Base-by-base conservation (phyloP, 2,113 vertebrate genomes). In the Macrotus californicus region DNA sequence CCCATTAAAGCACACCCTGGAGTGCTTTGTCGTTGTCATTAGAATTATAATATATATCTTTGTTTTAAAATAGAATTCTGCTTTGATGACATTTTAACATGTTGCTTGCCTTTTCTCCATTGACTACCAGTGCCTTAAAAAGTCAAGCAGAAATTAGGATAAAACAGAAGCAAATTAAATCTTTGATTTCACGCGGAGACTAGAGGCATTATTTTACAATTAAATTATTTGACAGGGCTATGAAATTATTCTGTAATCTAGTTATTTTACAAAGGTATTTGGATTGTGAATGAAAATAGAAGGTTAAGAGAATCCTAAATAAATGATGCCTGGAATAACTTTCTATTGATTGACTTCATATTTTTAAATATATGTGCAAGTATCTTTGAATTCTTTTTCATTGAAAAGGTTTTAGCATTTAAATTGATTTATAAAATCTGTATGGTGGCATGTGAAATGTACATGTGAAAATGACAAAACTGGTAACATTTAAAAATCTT, bases 1-100 rank as follows among this genome's bases (percentile, higher is more conserved):
- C 52, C 97, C 95, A 96, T 97, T 97, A 97, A 97, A 97, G 90
- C 70, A 94, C 39, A 46, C 96, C 95, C 94, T n/a, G 85, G 97
- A 97, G 95, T 95, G 95, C 52, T 95, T 88, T 96, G 95, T 92
- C 59, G 24, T 91, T 95, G 85, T 95, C 96, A 93, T 12, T 91
- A 50, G 91, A 96, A 96, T 96, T 95, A 96, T 95, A 97, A 97
- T 97, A 91, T 97, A 93, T 92, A 94, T 93, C 96, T 96, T 96
- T 95, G 91, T 95, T 98, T 97, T 97, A 97, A 97, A 96, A 96
- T 93, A 96, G 86, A 96, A 94, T 86, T 76, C 52, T 72, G 43
- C 50, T 96, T 97, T 95, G 87, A 95, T 95, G 86, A 91, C 96
- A 96, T 96, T 96, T 93, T 95, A 96, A 91, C 90, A 93, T 83